phyloP scores from a whole-genome alignment of 2,113 vertebrate species.

The Oriolus oriolus region DNA sequence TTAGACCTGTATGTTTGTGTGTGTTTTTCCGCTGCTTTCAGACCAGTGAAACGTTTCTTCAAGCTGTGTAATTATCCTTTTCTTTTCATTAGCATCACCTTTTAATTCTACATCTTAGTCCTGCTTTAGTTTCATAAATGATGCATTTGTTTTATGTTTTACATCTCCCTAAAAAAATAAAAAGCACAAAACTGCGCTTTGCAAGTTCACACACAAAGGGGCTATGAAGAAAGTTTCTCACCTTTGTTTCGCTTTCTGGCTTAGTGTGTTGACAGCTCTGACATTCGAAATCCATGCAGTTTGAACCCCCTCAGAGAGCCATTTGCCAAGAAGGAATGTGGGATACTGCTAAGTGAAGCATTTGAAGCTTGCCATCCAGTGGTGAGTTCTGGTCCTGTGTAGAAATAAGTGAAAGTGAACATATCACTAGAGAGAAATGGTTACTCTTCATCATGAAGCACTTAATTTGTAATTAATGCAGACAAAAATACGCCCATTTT shows the following conservation, averaged over 20 bases:
- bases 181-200: neutral
- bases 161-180: neutral
- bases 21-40: neutral
- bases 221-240: neutral
- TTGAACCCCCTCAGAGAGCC: slow-evolving; percentile 89
- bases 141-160: neutral
- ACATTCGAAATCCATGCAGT: slow-evolving; percentile 86
- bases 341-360: slow-evolving; percentile 84
- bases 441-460: neutral
- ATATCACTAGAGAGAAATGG: neutral
- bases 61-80: neutral
- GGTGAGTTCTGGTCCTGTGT: slow-evolving; percentile 74
- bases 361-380: slow-evolving; percentile 94
- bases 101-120: neutral
- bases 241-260: neutral
- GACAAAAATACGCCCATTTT: neutral
- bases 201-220: neutral
- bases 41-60: neutral
- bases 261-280: slow-evolving; percentile 90
- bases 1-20: accelerated
- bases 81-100: neutral
- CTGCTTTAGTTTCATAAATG: neutral
- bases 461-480: neutral
- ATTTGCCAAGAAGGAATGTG: slow-evolving; percentile 91
- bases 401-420: neutral